A percentile compares a stretch with the other conserved stretches of the same genome.
Evolutionary conservation across 2,888 invertebrate species (phyloP).

Genomic region (Allophyes oxyacanthae): DNA sequence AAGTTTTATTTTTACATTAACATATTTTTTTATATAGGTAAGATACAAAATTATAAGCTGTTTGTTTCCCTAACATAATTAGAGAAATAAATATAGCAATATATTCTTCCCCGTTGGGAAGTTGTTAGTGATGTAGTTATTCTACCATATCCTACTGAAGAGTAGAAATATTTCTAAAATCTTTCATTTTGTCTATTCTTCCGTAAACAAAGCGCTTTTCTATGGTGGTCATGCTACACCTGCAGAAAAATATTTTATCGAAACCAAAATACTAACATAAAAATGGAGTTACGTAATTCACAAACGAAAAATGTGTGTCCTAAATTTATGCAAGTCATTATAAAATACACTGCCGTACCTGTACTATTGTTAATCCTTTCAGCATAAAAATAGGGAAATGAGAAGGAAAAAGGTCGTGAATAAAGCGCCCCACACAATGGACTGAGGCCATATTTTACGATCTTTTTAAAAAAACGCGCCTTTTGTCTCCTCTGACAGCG

Average conservation of each 20-base stretch:
- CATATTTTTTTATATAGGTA: too few relatives aligned
- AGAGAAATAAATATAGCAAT: too few relatives aligned
- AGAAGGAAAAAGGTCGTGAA: conserved; percentile 81
- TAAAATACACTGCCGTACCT: conserved; percentile 71
- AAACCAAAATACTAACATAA: conserved; percentile 1
- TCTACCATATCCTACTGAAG: too few relatives aligned
- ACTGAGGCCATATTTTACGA: conserved; percentile 81
- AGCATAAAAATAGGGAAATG: conserved; percentile 84
- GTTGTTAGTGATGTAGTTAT: too few relatives aligned
- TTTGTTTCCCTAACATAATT: too few relatives aligned
- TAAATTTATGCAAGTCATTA: conserved; percentile 71
- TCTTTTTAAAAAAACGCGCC: conserved; percentile 74
- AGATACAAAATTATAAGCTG: too few relatives aligned
- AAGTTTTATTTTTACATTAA: too few relatives aligned
- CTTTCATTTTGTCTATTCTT: too few relatives aligned
- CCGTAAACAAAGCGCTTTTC: too few relatives aligned
- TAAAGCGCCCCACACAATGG: conserved; percentile 77
- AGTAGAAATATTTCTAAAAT: too few relatives aligned
- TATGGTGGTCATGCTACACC: too few relatives aligned
- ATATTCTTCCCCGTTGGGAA: too few relatives aligned
- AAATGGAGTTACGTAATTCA: conserved; percentile 6
- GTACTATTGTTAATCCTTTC: conserved; percentile 86
- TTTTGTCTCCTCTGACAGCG: conserved; percentile 83
- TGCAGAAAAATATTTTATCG: not conserved
- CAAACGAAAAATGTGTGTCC: conserved; percentile 50